phyloP scores from a whole-genome alignment of 2,797 vertebrate species.

The Gila robusta region DNA sequence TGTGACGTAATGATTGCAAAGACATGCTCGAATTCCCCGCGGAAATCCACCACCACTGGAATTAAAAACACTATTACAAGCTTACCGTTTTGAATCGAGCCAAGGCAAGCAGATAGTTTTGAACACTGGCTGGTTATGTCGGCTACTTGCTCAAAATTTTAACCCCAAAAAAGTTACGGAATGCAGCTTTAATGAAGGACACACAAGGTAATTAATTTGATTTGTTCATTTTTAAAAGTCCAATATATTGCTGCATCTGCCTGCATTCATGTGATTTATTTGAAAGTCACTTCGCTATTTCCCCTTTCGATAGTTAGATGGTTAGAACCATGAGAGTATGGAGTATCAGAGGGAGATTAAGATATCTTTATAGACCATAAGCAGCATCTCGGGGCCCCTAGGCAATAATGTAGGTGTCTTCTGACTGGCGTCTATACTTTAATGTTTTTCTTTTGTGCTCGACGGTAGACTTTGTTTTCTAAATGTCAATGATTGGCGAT shows the following conservation, averaged over 20 bases:
- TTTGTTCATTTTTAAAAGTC: neutral
- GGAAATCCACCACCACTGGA: too few relatives aligned
- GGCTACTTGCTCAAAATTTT: too few relatives aligned
- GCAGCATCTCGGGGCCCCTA: constrained; percentile 16
- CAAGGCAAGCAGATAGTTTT: too few relatives aligned
- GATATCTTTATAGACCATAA: constrained; percentile 19
- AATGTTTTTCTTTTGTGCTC: constrained; percentile 1
- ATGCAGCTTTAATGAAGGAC: constrained; percentile 13
- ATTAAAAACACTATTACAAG: too few relatives aligned
- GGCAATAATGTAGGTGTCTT: constrained; percentile 61
- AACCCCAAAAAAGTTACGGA: too few relatives aligned
- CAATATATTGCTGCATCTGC: neutral
- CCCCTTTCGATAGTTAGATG: neutral
- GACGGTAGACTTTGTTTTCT: neutral
- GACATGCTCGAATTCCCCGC: too few relatives aligned
- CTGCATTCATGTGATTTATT: neutral
- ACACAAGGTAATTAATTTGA: neutral
- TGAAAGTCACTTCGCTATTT: neutral
- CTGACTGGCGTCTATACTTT: constrained; percentile 45
- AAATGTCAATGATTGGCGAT: neutral
- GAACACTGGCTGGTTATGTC: too few relatives aligned
- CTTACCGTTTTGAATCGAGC: too few relatives aligned
- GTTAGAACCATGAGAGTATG: neutral
- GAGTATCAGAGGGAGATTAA: neutral
- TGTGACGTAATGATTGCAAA: too few relatives aligned